Evolutionary conservation across 2,113 vertebrate genomes (phyloP).

Genomic region (Caretta caretta): DNA sequence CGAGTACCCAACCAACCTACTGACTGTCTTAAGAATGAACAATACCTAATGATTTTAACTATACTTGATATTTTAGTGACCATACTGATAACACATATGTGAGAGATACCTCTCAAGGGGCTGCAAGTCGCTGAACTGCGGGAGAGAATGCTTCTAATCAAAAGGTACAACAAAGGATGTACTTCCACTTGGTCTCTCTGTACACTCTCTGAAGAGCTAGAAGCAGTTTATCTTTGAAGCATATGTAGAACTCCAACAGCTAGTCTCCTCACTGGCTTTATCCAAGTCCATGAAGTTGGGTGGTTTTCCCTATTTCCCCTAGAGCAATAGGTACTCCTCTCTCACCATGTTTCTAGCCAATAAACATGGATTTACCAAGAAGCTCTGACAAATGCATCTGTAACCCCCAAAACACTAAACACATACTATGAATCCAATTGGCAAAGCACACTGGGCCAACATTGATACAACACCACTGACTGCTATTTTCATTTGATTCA

Average conservation of each 20-base stretch:
- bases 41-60: not conserved
- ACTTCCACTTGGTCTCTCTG: not conserved
- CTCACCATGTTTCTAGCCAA: not conserved
- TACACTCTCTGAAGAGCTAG: not conserved
- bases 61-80: not conserved
- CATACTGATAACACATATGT: not conserved
- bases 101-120: not conserved
- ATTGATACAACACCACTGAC: slow-evolving; percentile 14
- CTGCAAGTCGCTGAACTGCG: fast-evolving
- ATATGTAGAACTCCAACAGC: not conserved
- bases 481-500: slow-evolving; percentile 47
- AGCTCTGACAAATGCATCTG: not conserved
- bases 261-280: not conserved
- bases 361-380: slow-evolving; percentile 12
- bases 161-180: fast-evolving
- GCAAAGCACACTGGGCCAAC: not conserved
- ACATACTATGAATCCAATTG: not conserved
- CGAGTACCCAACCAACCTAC: not conserved
- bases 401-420: not conserved
- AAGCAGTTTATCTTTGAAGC: not conserved
- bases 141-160: not conserved
- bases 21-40: not conserved
- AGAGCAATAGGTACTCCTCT: not conserved
- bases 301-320: not conserved
- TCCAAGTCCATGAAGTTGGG: not conserved